Conservation (phyloP, 2,797 vertebrate genomes). For the Enteromius radiatus region DNA sequence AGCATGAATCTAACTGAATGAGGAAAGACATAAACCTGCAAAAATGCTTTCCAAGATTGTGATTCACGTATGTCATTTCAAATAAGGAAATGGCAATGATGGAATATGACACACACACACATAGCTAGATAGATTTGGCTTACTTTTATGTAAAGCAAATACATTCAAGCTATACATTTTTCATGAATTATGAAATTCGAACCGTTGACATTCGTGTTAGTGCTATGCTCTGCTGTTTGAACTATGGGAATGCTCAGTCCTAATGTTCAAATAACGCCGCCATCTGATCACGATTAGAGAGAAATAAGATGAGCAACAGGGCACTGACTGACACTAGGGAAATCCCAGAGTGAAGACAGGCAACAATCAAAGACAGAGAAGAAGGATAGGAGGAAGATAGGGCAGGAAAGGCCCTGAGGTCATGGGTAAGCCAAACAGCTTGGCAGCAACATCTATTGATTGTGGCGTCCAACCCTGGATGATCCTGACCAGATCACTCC, state of each 20-base stretch:
- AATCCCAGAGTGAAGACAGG: constrained; percentile 65
- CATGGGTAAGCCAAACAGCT: constrained; percentile 68
- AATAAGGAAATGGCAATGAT: not conserved
- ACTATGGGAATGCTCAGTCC: not conserved
- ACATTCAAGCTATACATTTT: not conserved
- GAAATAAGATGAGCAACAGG: constrained; percentile 69
- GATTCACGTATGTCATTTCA: not conserved
- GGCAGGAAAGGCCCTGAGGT: constrained; percentile 68
- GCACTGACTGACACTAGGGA: constrained; percentile 66
- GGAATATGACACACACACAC: not conserved
- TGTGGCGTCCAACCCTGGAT: constrained; percentile 62
- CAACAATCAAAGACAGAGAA: constrained; percentile 65
- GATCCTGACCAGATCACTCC: constrained; percentile 70
- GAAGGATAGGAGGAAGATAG: constrained; percentile 9
- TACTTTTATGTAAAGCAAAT: not conserved
- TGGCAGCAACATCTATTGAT: constrained; percentile 63
- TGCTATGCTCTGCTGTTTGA: not conserved
- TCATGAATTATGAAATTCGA: not conserved
- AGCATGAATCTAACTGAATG: not conserved
- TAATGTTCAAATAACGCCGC: constrained; percentile 25
- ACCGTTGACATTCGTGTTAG: not conserved
- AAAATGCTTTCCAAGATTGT: not conserved
- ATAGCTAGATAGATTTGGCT: too few relatives aligned
- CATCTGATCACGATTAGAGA: constrained; percentile 75
- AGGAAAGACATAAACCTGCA: not conserved